phyloP scores from a whole-genome alignment of 2,888 invertebrate species.

The Rhingia campestris region DNA sequence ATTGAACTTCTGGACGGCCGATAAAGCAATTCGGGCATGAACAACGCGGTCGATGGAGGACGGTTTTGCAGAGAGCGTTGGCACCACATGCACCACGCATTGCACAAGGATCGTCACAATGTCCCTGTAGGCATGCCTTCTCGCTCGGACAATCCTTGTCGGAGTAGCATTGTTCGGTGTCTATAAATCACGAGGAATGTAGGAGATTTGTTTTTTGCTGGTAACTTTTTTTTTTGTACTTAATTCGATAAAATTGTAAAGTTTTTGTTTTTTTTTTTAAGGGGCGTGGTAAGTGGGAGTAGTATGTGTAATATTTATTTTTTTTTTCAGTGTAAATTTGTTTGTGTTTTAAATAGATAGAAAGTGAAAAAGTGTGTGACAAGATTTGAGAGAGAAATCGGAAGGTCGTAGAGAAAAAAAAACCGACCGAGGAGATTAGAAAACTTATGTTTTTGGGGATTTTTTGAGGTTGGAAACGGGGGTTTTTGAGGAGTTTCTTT shows the following conservation, averaged over 20 bases:
- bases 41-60: conserved; percentile 93
- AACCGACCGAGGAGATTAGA: conserved; percentile 52
- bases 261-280: conserved; percentile 52
- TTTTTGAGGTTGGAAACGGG: conserved; percentile 58
- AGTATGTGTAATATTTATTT: conserved; percentile 41
- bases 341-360: conserved; percentile 45
- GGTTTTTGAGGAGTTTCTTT: conserved; percentile 36
- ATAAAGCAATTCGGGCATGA: conserved; percentile 94
- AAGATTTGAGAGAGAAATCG: conserved; percentile 33
- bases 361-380: conserved; percentile 52
- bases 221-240: conserved; percentile 60
- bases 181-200: conserved; percentile 78
- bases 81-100: conserved; percentile 94
- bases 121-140: conserved; percentile 94
- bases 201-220: conserved; percentile 64
- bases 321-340: conserved; percentile 34
- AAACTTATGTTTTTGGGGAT: conserved; percentile 31
- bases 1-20: conserved; percentile 91
- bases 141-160: conserved; percentile 96
- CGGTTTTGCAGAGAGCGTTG: conserved; percentile 93
- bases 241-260: conserved; percentile 66
- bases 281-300: conserved; percentile 53
- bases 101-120: conserved; percentile 95
- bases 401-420: conserved; percentile 21
- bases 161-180: conserved; percentile 93